These are phyloP conservation scores for Manacus vitellinus DNA, from an alignment of 2,113 vertebrate species.

Conservation along the genomic window DNA sequence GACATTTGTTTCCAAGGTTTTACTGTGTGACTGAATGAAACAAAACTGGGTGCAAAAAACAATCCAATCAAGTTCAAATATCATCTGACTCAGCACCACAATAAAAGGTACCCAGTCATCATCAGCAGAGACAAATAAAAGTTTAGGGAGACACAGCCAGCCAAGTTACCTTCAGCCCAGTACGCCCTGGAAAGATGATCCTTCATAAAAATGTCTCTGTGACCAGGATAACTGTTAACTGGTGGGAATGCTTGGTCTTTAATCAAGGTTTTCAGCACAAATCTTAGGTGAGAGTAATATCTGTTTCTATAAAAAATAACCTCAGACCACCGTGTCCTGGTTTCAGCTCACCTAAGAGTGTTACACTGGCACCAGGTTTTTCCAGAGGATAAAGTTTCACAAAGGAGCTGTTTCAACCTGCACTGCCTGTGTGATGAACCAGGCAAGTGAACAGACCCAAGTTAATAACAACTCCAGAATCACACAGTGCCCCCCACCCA, in stretches of 20 bases:
- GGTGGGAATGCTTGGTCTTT: not conserved
- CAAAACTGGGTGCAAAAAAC: not conserved
- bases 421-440: not conserved
- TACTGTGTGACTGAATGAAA: not conserved
- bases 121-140: not conserved
- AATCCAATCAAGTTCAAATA: not conserved
- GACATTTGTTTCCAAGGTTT: not conserved
- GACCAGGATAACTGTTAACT: not conserved
- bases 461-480: not conserved
- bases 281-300: not conserved
- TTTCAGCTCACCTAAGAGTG: not conserved
- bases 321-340: not conserved
- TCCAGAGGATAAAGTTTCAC: not conserved
- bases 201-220: not conserved
- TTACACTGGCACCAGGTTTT: fast-evolving
- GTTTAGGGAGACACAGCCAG: not conserved
- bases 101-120: not conserved
- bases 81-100: not conserved
- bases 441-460: not conserved
- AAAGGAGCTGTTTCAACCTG: not conserved
- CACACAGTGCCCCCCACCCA: not conserved
- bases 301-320: not conserved
- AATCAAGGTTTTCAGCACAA: not conserved
- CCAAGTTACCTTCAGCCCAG: not conserved
- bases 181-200: not conserved